Conservation (phyloP, 2,797 vertebrate species). For the Enteromius argenteus region DNA sequence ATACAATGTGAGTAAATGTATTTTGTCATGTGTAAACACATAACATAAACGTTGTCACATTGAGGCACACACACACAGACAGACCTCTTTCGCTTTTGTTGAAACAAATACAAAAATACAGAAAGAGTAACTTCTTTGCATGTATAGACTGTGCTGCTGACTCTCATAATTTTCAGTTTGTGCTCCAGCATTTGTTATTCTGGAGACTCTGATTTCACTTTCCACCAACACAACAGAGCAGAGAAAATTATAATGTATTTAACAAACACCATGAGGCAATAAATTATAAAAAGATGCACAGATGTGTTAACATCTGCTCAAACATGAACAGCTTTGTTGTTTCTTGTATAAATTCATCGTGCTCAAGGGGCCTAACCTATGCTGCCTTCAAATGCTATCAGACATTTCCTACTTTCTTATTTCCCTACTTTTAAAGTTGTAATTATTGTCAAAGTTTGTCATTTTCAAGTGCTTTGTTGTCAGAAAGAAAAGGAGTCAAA, state of each 20-base stretch:
- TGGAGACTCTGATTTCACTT: constrained; percentile 9
- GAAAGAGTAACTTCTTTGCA: background rate
- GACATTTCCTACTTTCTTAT: background rate
- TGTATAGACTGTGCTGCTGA: background rate
- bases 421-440: background rate
- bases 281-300: background rate
- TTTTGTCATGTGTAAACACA: background rate
- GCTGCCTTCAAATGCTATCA: background rate
- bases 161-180: constrained; percentile 8
- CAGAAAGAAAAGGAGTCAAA: background rate
- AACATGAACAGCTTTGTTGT: background rate
- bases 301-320: background rate
- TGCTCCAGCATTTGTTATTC: constrained; percentile 5
- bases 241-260: background rate
- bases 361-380: background rate
- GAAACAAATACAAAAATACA: constrained; percentile 1
- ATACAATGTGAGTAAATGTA: background rate
- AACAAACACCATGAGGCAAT: background rate
- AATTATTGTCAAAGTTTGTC: background rate
- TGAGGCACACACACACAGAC: background rate
- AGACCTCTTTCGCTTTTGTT: background rate
- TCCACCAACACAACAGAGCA: background rate
- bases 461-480: background rate
- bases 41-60: background rate
- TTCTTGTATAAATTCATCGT: background rate